Percentiles rank a stretch among this genome's conserved stretches.
Conservation (phyloP, 2,888 invertebrate genomes). For the Callyntrura sp. region DNA sequence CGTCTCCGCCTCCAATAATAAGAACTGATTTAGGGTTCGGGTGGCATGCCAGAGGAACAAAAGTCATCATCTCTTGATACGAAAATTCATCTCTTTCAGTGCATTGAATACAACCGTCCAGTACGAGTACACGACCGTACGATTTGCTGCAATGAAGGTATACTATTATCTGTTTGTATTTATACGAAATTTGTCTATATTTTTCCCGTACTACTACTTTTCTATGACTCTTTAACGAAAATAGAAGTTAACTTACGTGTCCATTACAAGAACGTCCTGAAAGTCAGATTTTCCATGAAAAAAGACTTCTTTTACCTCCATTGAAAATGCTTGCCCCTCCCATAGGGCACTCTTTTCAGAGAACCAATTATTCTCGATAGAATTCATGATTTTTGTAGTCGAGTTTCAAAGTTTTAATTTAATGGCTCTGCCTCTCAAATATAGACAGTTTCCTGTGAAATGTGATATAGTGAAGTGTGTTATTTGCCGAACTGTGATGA, state of each 20-base stretch:
- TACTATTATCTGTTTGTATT: too few species aligned
- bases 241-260: constrained; percentile 88
- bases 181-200: too few species aligned
- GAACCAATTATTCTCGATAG: constrained; percentile 88
- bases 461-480: too few species aligned
- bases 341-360: constrained; percentile 90
- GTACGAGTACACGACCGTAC: constrained; percentile 94
- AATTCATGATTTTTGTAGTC: constrained; percentile 90
- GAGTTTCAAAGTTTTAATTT: too few species aligned
- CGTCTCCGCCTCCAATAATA: constrained; percentile 97
- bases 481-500: too few species aligned
- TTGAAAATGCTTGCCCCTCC: constrained; percentile 95
- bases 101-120: constrained; percentile 99
- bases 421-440: too few species aligned
- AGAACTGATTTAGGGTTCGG: constrained; percentile 93
- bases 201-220: too few species aligned
- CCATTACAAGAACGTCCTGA: constrained; percentile 93
- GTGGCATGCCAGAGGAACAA: constrained; percentile 96
- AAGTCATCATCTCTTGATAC: constrained; percentile 99
- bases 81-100: constrained; percentile 98
- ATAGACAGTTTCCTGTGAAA: too few species aligned
- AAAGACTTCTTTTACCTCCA: constrained; percentile 93
- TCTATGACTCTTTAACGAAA: background rate
- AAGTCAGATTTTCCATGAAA: constrained; percentile 92
- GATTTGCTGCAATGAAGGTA: constrained; percentile 87